Percentiles rank a stretch among this genome's conserved stretches.
Evolutionary conservation across 2,888 invertebrate genomes (phyloP).

Genomic region (Epirrita christyi): DNA sequence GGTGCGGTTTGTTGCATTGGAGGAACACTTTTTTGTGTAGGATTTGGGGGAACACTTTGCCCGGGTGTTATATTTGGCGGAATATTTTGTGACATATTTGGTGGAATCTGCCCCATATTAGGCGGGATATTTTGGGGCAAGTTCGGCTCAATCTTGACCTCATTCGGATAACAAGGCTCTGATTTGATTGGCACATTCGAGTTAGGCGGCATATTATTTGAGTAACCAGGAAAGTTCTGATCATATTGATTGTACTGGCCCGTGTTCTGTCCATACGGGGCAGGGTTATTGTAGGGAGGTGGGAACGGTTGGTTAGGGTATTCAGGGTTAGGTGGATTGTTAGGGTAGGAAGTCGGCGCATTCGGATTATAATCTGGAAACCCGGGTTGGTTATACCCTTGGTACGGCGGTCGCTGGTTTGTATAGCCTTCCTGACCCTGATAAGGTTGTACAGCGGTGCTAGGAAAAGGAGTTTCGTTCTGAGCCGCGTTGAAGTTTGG

Average conservation of each 20-base stretch:
- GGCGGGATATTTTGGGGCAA: conserved; percentile 34
- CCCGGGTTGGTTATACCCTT: conserved; percentile 55
- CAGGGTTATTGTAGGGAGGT: conserved; percentile 55
- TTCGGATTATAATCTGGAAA: conserved; percentile 66
- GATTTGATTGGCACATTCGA: conserved; percentile 37
- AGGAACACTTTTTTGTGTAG: conserved; percentile 54
- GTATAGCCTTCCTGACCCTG: conserved; percentile 63
- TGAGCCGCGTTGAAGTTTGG: conserved; percentile 62
- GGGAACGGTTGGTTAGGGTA: conserved; percentile 65
- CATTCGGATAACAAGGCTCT: conserved; percentile 30
- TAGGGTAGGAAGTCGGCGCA: conserved; percentile 53
- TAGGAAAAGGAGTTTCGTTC: conserved; percentile 59
- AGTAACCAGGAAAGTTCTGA: conserved; percentile 63
- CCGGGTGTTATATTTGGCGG: conserved; percentile 45
- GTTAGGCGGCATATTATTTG: conserved; percentile 58
- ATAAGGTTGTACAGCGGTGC: conserved; percentile 63
- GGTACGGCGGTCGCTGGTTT: conserved; percentile 67
- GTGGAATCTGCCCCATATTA: conserved; percentile 31
- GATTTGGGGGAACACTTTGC: conserved; percentile 33
- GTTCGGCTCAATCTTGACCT: conserved; percentile 38
- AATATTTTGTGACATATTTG: conserved; percentile 37
- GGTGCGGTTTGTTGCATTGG: conserved; percentile 49
- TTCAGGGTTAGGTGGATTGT: conserved; percentile 55
- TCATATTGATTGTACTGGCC: conserved; percentile 67
- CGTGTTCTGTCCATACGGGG: conserved; percentile 58